These are phyloP conservation scores for Harpagifer antarcticus DNA, from an alignment of 2,797 vertebrate species.

Conservation along the genomic window DNA sequence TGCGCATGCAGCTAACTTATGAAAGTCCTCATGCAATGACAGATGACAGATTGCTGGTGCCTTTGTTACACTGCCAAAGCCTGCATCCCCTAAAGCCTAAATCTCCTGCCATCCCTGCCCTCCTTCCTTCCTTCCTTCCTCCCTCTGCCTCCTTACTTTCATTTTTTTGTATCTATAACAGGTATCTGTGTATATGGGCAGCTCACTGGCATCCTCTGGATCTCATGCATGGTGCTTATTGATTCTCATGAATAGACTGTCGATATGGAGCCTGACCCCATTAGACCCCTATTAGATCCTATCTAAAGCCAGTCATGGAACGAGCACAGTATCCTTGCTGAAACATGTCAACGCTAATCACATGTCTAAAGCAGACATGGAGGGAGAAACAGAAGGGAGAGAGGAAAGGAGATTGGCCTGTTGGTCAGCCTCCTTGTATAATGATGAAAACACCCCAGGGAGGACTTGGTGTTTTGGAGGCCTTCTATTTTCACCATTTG, in stretches of 20 bases:
- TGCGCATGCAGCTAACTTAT: slow-evolving; percentile 43
- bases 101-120: slow-evolving; percentile 59
- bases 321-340: slow-evolving; percentile 68
- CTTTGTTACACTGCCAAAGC: slow-evolving; percentile 79
- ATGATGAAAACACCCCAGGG: slow-evolving; percentile 24
- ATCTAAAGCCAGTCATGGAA: slow-evolving; percentile 77
- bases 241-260: slow-evolving; percentile 82
- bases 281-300: slow-evolving; percentile 76
- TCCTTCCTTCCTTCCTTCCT: slow-evolving; percentile 52
- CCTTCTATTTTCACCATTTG: neutral
- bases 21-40: slow-evolving; percentile 42
- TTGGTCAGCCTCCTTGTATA: slow-evolving; percentile 25
- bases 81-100: slow-evolving; percentile 57
- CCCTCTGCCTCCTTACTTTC: slow-evolving; percentile 32
- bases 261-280: slow-evolving; percentile 81
- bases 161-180: slow-evolving; percentile 34
- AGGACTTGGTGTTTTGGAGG: slow-evolving; percentile 15
- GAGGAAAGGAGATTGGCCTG: slow-evolving; percentile 2
- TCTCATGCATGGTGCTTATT: slow-evolving; percentile 74
- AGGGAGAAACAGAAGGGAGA: slow-evolving; percentile 24
- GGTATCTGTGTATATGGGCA: slow-evolving; percentile 31
- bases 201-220: slow-evolving; percentile 35
- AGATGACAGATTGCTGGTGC: slow-evolving; percentile 34
- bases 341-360: slow-evolving; percentile 76
- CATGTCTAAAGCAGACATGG: slow-evolving; percentile 36